Evolutionary conservation across 2,113 vertebrate species (phyloP).

Genomic region (Phaethon lepturus): DNA sequence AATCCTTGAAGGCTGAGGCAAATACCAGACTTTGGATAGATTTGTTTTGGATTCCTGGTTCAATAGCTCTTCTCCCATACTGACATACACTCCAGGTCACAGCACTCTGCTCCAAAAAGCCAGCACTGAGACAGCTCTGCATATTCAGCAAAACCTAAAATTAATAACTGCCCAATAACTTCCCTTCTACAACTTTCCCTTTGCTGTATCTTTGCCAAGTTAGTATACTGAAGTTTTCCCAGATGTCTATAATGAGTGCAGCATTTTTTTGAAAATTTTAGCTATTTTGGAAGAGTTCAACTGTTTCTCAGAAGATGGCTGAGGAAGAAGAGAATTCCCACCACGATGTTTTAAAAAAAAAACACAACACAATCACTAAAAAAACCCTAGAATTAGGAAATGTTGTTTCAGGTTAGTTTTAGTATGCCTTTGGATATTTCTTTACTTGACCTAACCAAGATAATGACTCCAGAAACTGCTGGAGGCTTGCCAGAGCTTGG

Average conservation of each 20-base stretch:
- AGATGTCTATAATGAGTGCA: background rate
- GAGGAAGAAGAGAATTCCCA: background rate
- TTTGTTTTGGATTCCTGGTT: background rate
- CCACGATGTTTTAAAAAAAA: background rate
- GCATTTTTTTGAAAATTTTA: background rate
- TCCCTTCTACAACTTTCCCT: background rate
- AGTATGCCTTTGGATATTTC: background rate
- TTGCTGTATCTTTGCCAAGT: slow-evolving; percentile 26
- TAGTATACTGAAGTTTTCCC: background rate
- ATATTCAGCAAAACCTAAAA: background rate
- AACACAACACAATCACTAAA: background rate
- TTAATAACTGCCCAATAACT: background rate
- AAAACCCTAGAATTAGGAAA: background rate
- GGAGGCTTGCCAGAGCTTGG: background rate
- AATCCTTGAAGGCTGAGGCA: background rate
- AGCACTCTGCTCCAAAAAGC: background rate
- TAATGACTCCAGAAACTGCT: background rate
- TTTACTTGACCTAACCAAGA: background rate
- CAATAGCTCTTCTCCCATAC: background rate
- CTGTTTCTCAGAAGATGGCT: background rate
- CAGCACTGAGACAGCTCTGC: background rate
- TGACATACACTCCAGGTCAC: background rate
- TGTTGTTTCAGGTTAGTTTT: background rate
- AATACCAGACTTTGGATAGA: background rate
- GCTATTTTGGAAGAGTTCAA: slow-evolving; percentile 9